Conservation (phyloP, 2,888 invertebrate species). For the Hypomecis atomaria region DNA sequence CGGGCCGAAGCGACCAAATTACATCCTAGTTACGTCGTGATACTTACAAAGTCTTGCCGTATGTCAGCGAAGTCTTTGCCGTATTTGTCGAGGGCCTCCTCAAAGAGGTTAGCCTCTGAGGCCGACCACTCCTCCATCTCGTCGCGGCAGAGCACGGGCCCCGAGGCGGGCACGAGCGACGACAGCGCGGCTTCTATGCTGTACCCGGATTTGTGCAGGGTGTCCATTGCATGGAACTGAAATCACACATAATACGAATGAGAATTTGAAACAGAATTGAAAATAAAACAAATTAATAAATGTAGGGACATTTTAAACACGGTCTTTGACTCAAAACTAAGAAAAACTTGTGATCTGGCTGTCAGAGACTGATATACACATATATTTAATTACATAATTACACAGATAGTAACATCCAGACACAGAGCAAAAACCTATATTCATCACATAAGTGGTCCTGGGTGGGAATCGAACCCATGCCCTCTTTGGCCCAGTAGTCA, state of each 20-base stretch:
- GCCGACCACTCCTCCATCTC: slow-evolving; percentile 99
- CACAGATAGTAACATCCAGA: no score
- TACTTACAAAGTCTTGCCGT: slow-evolving; percentile 97
- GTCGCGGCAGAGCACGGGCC: slow-evolving; percentile 98
- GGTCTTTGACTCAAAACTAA: no score
- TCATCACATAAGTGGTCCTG: no score
- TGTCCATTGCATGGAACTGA: slow-evolving; percentile 99
- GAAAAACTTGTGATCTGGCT: no score
- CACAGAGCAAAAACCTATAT: no score
- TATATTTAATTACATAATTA: no score
- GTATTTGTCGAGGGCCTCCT: slow-evolving; percentile 98
- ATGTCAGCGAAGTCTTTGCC: slow-evolving; percentile 99
- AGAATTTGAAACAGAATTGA: background rate
- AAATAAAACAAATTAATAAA: background rate
- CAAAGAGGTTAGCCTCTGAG: slow-evolving; percentile 99
- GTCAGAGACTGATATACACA: no score
- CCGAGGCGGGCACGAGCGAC: slow-evolving; percentile 96
- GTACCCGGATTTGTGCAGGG: slow-evolving; percentile 95
- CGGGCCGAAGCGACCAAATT: no score
- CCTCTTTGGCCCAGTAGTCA: no score
- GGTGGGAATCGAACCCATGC: no score
- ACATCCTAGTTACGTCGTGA: no score
- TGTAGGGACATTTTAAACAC: no score
- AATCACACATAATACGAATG: slow-evolving; percentile 14
- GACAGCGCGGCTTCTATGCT: slow-evolving; percentile 96